Evolutionary conservation across 2,888 invertebrate genomes (phyloP).

Genomic region (Suillia variegata): DNA sequence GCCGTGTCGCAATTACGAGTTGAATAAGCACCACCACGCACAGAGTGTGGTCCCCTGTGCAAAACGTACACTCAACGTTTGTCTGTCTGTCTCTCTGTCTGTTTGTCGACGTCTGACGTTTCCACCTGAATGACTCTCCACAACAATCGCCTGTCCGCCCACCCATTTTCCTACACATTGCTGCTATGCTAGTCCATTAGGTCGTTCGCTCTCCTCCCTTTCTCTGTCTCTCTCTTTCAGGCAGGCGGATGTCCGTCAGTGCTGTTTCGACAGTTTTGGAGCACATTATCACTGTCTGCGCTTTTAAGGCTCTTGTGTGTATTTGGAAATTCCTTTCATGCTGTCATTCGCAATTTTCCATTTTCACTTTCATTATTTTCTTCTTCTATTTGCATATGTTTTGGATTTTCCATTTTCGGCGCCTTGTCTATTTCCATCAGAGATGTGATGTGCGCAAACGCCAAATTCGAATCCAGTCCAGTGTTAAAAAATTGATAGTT

Average conservation of each 20-base stretch:
- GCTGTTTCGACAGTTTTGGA: neutral
- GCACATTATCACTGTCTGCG: neutral
- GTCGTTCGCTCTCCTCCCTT: too few relatives aligned
- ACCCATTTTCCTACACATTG: neutral
- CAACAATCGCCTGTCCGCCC: neutral
- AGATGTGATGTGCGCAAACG: too few relatives aligned
- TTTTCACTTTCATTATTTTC: neutral
- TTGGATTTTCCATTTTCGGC: neutral
- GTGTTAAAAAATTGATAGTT: too few relatives aligned
- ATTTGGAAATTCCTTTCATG: neutral
- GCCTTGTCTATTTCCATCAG: too few relatives aligned
- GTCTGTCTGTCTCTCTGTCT: too few relatives aligned
- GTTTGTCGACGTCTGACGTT: neutral
- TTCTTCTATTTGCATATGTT: slow-evolving; percentile 1
- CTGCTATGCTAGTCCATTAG: neutral
- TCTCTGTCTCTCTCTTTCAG: too few relatives aligned
- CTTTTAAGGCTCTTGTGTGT: too few relatives aligned
- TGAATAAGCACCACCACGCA: neutral
- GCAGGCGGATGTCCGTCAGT: too few relatives aligned
- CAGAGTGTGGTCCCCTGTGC: neutral
- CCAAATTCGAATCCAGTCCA: too few relatives aligned
- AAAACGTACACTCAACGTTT: neutral
- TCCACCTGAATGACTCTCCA: neutral
- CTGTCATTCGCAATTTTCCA: neutral
- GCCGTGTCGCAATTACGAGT: neutral